These are phyloP conservation scores for Parasteatoda lunata DNA, from an alignment of 2,888 invertebrate genomes.

Conservation along the genomic window DNA sequence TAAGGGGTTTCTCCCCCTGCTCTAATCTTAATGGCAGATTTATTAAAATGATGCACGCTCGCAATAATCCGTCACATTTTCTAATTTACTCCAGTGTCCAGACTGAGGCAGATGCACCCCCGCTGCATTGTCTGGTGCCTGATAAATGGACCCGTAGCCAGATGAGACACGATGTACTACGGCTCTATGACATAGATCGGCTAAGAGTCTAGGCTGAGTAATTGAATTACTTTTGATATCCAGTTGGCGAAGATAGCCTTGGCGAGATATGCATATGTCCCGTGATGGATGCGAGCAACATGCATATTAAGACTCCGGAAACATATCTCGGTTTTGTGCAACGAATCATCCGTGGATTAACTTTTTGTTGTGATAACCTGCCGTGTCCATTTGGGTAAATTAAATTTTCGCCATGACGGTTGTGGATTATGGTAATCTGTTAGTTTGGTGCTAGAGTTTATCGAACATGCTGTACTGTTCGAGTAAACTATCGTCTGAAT, in stretches of 20 bases:
- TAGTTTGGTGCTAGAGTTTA: not conserved
- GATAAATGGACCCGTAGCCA: constrained; percentile 34
- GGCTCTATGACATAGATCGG: constrained; percentile 7
- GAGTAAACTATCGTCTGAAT: not conserved
- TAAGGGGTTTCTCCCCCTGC: constrained; percentile 30
- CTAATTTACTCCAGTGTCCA: constrained; percentile 66
- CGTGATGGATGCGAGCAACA: constrained; percentile 49
- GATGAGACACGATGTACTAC: constrained; percentile 27
- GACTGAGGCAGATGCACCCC: constrained; percentile 48
- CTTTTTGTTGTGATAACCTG: not conserved
- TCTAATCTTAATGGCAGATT: constrained; percentile 70
- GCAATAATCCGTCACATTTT: constrained; percentile 70
- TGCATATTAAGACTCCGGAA: constrained; percentile 27
- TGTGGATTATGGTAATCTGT: not conserved
- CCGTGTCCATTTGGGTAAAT: not conserved
- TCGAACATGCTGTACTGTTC: not conserved
- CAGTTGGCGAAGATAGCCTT: constrained; percentile 1
- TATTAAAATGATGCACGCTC: constrained; percentile 69
- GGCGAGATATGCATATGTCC: constrained; percentile 6
- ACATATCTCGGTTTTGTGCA: constrained; percentile 7
- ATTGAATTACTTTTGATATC: constrained; percentile 62
- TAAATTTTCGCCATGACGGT: not conserved
- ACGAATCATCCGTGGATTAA: not conserved
- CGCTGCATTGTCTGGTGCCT: constrained; percentile 16
- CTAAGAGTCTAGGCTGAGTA: constrained; percentile 30